Percentiles rank a stretch among this genome's conserved stretches.
Evolutionary conservation across 2,797 vertebrate genomes (phyloP).

Genomic region (Tarsius wallacei): DNA sequence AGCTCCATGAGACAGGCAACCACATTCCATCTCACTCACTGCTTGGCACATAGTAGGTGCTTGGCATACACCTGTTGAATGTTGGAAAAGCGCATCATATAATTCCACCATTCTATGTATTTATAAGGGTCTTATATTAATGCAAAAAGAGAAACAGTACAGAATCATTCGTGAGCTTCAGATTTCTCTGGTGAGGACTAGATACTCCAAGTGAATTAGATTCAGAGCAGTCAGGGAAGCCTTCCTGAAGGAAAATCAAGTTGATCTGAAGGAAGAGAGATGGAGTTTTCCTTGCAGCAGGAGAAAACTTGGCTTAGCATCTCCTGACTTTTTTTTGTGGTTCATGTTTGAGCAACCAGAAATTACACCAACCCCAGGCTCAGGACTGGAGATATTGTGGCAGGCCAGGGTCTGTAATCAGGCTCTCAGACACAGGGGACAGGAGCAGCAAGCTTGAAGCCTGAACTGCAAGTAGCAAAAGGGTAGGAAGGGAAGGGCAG

Average conservation of each 20-base stretch:
- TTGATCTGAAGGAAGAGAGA: not conserved
- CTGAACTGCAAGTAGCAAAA: not conserved
- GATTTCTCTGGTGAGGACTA: constrained; percentile 12
- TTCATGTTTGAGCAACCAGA: not conserved
- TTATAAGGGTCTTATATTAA: not conserved
- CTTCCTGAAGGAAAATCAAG: not conserved
- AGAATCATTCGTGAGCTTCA: not conserved
- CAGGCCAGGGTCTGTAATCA: not conserved
- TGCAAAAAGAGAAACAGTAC: not conserved
- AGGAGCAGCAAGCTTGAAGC: not conserved
- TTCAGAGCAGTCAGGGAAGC: not conserved
- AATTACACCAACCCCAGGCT: not conserved
- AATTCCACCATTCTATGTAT: not conserved
- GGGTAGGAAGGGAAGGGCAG: not conserved
- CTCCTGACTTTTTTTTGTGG: not conserved
- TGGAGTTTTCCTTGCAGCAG: not conserved
- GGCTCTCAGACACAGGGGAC: not conserved
- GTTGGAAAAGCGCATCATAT: not conserved
- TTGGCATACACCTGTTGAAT: not conserved
- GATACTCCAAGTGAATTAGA: not conserved
- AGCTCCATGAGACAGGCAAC: not conserved
- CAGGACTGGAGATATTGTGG: not conserved
- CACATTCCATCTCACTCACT: not conserved
- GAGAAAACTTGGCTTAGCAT: not conserved
- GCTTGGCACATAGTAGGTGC: not conserved